These are phyloP conservation scores for Ctenodactylus gundi DNA, from an alignment of 2,113 vertebrate genomes.

Conservation along the genomic window DNA sequence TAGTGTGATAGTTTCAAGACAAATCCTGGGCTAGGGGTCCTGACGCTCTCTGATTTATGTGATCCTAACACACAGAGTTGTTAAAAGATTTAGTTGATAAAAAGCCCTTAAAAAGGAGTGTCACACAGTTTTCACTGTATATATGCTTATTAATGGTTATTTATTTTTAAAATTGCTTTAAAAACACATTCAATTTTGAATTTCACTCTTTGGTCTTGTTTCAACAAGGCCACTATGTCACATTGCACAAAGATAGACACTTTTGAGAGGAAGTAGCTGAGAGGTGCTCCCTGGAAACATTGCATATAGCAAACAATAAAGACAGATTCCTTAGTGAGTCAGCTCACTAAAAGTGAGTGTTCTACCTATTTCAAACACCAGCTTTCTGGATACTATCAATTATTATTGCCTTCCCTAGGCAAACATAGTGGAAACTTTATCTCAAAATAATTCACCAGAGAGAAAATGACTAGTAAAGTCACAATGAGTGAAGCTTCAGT, in stretches of 20 bases:
- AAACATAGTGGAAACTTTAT: background rate
- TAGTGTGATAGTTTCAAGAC: background rate
- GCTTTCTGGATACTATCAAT: background rate
- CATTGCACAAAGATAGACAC: background rate
- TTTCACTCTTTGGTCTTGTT: background rate
- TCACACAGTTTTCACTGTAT: background rate
- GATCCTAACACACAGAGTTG: background rate
- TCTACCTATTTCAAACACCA: background rate
- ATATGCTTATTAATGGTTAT: background rate
- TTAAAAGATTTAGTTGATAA: background rate
- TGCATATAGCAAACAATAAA: background rate
- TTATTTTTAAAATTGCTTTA: background rate
- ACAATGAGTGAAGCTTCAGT: background rate
- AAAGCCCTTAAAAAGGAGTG: background rate
- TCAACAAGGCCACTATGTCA: background rate
- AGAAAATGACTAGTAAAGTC: background rate
- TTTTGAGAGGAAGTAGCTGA: background rate
- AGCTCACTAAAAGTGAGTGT: background rate
- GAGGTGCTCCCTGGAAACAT: background rate
- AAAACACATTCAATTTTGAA: background rate
- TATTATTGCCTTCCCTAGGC: background rate
- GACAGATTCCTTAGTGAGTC: background rate
- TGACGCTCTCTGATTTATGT: background rate
- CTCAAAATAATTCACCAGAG: background rate
- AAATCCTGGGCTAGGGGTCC: no score